Evolutionary conservation across 2,797 vertebrate species (phyloP).

Genomic region (Pangasius djambal): DNA sequence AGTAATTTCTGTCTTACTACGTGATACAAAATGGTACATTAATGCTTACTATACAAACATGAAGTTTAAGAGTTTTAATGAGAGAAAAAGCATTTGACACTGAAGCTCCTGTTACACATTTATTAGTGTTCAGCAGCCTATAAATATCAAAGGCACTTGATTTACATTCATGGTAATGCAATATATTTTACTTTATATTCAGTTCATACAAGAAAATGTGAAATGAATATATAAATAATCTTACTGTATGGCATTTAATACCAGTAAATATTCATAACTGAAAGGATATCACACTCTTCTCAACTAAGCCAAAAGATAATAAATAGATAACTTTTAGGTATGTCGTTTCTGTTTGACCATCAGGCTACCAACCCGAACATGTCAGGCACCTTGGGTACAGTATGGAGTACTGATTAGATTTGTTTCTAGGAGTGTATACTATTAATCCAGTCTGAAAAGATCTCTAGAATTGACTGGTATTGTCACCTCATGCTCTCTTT

Average conservation of each 20-base stretch:
- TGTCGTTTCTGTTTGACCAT: neutral
- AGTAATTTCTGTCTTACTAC: neutral
- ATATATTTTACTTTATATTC: constrained; percentile 15
- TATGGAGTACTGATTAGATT: neutral
- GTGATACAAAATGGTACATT: neutral
- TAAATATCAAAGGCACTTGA: constrained; percentile 32
- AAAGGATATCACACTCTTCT: constrained; percentile 32
- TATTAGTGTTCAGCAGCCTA: constrained; percentile 26
- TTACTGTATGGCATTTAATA: neutral
- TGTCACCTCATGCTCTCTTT: neutral
- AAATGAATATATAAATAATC: constrained; percentile 31
- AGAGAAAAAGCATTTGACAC: neutral
- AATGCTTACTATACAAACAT: neutral
- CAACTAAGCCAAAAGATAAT: constrained; percentile 22
- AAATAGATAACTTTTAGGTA: constrained; percentile 8
- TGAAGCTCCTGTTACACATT: constrained; percentile 12
- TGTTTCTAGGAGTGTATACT: neutral
- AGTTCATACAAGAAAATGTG: constrained; percentile 13
- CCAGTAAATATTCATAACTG: constrained; percentile 18
- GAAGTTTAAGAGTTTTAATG: neutral
- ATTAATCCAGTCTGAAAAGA: neutral
- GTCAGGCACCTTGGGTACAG: constrained; percentile 31
- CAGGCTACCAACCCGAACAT: neutral
- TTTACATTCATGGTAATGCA: constrained; percentile 29
- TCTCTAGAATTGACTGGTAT: neutral